Base-by-base conservation (phyloP, 2,888 invertebrate species). In the Parthenolecanium corni region DNA sequence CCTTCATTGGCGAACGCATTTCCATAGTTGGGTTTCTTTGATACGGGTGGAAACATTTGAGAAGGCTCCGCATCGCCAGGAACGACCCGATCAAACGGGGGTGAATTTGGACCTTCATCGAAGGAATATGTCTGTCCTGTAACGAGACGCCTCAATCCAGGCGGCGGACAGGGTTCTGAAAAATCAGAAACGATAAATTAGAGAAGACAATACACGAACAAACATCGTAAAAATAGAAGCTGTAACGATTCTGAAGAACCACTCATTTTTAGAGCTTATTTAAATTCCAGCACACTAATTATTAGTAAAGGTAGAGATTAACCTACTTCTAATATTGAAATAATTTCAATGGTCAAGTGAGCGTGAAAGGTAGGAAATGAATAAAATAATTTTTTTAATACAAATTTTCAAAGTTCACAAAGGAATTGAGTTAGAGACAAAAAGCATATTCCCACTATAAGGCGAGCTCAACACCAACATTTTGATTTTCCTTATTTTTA, bases 41-140 rank as follows among this genome's bases (percentile, higher is more conserved):
- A 31, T 1, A 20, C 16, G 6, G 61, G 23, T 3, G 21, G 23
- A n/a, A 61, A 61, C n/a, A 38, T 20, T 38, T 51, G 61, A 16
- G 36, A 24, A 9, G 61, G 49, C 40, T 21, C n/a, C 1, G 61
- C 58, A 68, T 77, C 78, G 16, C 78, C 80, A 5, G 76, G 78
- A 25, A 78, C 76, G 77, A 79, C 79, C 49, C 78, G 73, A 46
- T 79, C 70, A 1, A 78, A 77, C 1, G 79, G 79, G 38, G 73
- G 72, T 16, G 70, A 69, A 67, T 71, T 73, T 44, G 73, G 74
- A 12, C 71, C 68, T 67, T 78, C 78, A 2, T 75, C 77, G 66
- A 76, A 76, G 14, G 66, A 65, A 53, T 64, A 62, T n/a, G 65
- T 62, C 52, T 68, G 69, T 6, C 70, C 70, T 38, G 70, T 70